Conservation (phyloP, 2,888 invertebrate genomes). For the Drosophila mercatorum region DNA sequence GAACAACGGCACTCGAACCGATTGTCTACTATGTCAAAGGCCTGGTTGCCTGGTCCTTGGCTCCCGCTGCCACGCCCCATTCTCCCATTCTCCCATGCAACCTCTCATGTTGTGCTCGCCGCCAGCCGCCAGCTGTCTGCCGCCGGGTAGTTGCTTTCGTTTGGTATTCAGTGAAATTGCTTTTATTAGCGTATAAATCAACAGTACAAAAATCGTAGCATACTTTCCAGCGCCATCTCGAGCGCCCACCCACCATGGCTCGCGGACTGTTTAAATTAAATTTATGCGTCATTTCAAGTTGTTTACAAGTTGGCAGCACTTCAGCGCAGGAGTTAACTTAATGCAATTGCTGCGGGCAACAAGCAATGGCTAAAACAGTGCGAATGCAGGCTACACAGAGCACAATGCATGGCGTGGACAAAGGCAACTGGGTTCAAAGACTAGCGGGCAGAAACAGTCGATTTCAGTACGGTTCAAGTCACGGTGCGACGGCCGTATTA, state of each 20-base stretch:
- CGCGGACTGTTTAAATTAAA: conserved; percentile 70
- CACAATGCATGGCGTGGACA: conserved; percentile 33
- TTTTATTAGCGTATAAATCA: conserved; percentile 79
- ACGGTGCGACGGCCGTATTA: conserved; percentile 52
- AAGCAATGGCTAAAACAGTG: conserved; percentile 3
- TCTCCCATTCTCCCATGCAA: neutral
- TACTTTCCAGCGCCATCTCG: conserved; percentile 47
- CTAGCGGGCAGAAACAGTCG: conserved; percentile 24
- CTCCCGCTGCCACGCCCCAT: neutral
- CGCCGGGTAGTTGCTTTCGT: conserved; percentile 55
- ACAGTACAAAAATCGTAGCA: conserved; percentile 78
- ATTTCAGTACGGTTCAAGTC: conserved; percentile 34
- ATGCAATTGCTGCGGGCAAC: conserved; percentile 47
- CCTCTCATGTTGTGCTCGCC: conserved; percentile 3
- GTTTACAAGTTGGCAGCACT: conserved; percentile 67
- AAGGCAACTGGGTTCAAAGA: conserved; percentile 31
- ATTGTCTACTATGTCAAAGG: conserved; percentile 74
- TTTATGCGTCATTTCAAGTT: conserved; percentile 77
- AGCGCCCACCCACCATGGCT: neutral
- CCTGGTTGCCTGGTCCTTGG: conserved; percentile 33
- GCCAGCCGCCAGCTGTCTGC: neutral
- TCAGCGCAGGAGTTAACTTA: conserved; percentile 31
- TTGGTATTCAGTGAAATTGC: conserved; percentile 76
- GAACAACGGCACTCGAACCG: conserved; percentile 47
- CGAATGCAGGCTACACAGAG: conserved; percentile 20